Conservation (phyloP, 2,113 vertebrate species). For the Paracyprichromis sp. region DNA sequence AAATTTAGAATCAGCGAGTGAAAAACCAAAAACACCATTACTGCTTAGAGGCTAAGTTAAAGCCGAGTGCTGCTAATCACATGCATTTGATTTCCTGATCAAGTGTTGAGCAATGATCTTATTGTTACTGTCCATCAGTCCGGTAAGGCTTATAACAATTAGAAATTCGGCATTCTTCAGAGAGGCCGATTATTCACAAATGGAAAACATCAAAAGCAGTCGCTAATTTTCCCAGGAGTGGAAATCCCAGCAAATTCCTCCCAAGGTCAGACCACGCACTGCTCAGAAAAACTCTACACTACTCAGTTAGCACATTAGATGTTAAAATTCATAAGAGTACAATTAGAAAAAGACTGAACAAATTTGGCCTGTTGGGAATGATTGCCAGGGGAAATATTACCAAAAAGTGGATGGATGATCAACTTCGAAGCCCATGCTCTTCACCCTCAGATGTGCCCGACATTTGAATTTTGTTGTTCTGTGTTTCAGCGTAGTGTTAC, state of each 20-base stretch:
- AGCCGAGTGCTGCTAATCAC: neutral
- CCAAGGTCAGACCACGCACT: fast-evolving
- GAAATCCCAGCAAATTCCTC: neutral
- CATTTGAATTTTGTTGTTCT: neutral
- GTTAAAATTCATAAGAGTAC: neutral
- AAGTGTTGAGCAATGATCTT: neutral
- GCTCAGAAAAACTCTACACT: neutral
- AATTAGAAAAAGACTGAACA: neutral
- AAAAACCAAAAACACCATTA: neutral
- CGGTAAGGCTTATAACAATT: fast-evolving
- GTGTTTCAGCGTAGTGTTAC: neutral
- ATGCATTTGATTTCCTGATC: neutral
- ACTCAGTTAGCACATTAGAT: neutral
- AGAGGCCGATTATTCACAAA: neutral
- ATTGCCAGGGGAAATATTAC: neutral
- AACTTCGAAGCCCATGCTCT: neutral
- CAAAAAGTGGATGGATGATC: neutral
- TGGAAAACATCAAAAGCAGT: neutral
- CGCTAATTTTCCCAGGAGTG: neutral
- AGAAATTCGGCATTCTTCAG: neutral
- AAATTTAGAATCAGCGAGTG: fast-evolving
- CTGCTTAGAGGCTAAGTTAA: neutral
- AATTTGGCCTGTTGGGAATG: neutral
- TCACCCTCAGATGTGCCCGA: neutral
- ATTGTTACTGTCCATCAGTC: neutral